Conservation (phyloP, 2,797 vertebrate genomes). For the Falco biarmicus region DNA sequence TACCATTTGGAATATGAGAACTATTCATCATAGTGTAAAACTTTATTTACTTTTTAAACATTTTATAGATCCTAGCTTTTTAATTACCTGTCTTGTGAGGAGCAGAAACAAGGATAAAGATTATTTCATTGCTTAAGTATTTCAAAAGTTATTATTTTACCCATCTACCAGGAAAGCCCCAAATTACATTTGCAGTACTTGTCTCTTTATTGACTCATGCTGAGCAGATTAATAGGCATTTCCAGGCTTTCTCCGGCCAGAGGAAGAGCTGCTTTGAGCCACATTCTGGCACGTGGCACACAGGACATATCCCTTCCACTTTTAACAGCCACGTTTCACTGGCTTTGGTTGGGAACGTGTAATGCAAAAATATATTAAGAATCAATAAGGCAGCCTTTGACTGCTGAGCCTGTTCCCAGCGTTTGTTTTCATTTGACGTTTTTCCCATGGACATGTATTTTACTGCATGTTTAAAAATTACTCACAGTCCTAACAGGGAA, state of each 20-base stretch:
- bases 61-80: neutral
- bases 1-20: neutral
- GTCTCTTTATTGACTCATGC: neutral
- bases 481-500: neutral
- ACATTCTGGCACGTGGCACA: neutral
- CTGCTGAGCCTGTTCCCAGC: neutral
- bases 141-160: neutral
- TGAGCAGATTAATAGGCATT: neutral
- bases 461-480: neutral
- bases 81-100: constrained; percentile 7
- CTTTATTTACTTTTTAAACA: neutral
- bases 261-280: neutral
- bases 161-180: neutral
- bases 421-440: neutral
- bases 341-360: neutral
- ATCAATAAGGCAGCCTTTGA: neutral
- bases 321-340: neutral
- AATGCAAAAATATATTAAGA: neutral
- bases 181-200: neutral
- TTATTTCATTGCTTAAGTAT: neutral
- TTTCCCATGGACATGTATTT: neutral
- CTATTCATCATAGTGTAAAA: neutral
- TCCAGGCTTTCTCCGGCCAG: neutral
- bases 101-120: neutral
- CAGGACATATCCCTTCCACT: neutral